Evolutionary conservation across 1,140 invertebrate genomes (phyloP).

Genomic region (Drosophila simulans): DNA sequence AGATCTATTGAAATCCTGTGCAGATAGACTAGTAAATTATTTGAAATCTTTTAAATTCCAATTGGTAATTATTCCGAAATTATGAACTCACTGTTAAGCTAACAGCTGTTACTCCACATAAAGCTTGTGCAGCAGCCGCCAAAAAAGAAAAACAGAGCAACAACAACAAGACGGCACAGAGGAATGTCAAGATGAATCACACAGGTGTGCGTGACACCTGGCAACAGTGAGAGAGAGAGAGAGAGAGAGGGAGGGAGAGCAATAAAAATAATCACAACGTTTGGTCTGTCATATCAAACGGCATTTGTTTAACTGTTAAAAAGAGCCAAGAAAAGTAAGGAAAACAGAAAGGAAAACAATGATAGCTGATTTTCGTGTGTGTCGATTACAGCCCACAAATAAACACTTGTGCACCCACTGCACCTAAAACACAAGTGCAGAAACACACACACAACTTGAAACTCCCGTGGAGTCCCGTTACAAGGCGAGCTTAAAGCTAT

Average conservation of each 20-base stretch:
- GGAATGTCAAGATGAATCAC: conserved; percentile 47
- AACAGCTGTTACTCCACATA: background rate
- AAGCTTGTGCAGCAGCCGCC: conserved; percentile 11
- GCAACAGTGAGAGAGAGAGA: conserved; percentile 7
- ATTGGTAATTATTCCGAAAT: background rate
- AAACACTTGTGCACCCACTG: conserved; percentile 19
- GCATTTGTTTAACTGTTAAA: conserved; percentile 62
- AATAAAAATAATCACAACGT: conserved; percentile 16
- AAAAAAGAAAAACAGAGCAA: conserved; percentile 19
- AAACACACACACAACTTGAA: background rate
- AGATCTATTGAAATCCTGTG: too few relatives aligned
- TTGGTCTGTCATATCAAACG: conserved; percentile 58
- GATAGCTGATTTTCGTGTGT: conserved; percentile 40
- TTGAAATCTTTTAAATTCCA: too few relatives aligned
- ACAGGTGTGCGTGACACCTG: conserved; percentile 35
- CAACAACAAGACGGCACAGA: conserved; percentile 17
- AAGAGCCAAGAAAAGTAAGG: conserved; percentile 16
- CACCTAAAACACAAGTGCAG: conserved; percentile 23
- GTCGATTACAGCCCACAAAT: conserved; percentile 26
- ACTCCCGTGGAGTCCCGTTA: conserved; percentile 18
- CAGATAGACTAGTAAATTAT: too few relatives aligned
- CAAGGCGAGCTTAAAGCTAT: conserved; percentile 35
- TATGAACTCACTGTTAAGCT: background rate
- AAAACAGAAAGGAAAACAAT: conserved; percentile 12
- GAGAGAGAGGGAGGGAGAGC: background rate